phyloP scores from a whole-genome alignment of 2,797 vertebrate genomes.

The Jordanella pulchra region DNA sequence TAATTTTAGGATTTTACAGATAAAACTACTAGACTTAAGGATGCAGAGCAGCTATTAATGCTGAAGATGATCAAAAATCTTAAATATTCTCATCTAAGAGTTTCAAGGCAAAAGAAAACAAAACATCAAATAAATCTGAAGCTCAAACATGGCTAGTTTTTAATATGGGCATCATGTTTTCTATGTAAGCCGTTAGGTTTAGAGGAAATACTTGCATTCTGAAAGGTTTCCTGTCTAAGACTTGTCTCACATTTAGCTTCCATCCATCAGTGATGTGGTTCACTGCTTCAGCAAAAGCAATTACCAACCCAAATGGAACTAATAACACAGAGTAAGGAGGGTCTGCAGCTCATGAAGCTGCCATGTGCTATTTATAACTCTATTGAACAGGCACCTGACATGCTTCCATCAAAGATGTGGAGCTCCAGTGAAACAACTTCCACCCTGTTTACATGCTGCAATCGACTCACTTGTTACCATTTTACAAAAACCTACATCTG shows the following conservation, averaged over 20 bases:
- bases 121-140: too few species aligned
- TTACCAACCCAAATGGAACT: conserved; percentile 75
- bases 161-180: too few species aligned
- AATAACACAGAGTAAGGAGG: conserved; percentile 71
- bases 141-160: too few species aligned
- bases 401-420: conserved; percentile 54
- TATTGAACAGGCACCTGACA: conserved; percentile 72
- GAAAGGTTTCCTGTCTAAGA: conserved; percentile 42
- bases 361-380: conserved; percentile 71
- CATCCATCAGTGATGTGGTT: conserved; percentile 68
- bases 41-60: not conserved
- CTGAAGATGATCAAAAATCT: not conserved
- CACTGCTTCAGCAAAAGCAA: conserved; percentile 74
- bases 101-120: too few species aligned
- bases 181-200: conserved; percentile 18
- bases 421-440: conserved; percentile 33
- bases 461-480: conserved; percentile 55
- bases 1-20: not conserved
- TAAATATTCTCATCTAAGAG: too few species aligned
- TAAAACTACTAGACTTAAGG: too few species aligned
- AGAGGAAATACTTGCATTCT: not conserved
- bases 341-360: conserved; percentile 64
- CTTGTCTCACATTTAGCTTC: conserved; percentile 42
- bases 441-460: conserved; percentile 30
- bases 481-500: conserved; percentile 47